phyloP scores from a whole-genome alignment of 2,888 invertebrate genomes.

The Drosophila pullipes region DNA sequence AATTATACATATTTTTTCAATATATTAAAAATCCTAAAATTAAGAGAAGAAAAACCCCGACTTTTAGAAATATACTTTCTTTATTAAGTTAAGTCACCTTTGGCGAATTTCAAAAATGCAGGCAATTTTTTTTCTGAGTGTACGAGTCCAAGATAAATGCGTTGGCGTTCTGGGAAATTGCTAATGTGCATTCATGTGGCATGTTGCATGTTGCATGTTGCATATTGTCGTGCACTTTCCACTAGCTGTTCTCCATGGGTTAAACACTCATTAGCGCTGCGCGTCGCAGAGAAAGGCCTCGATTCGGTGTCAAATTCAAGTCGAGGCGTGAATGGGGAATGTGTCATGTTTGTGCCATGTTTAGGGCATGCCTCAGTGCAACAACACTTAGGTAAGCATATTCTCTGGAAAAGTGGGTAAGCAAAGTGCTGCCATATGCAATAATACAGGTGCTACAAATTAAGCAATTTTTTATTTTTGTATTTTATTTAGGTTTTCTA shows the following conservation, averaged over 20 bases:
- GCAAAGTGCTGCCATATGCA: neutral
- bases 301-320: constrained; percentile 68
- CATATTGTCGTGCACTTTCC: constrained; percentile 40
- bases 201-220: constrained; percentile 1
- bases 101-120: neutral
- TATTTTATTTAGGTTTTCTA: neutral
- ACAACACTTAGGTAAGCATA: neutral
- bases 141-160: constrained; percentile 72
- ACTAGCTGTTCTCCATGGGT: constrained; percentile 34
- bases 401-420: neutral
- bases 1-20: neutral
- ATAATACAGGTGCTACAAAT: neutral
- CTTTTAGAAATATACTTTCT: neutral
- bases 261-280: constrained; percentile 46
- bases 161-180: constrained; percentile 84
- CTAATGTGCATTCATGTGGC: constrained; percentile 54
- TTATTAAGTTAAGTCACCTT: too few species aligned
- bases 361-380: constrained; percentile 52
- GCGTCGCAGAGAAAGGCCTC: constrained; percentile 23
- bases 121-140: neutral
- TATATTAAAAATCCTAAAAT: neutral
- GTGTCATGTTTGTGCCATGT: constrained; percentile 71
- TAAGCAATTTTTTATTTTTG: neutral
- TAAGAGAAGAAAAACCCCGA: neutral
- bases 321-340: constrained; percentile 61